Conservation (phyloP, 2,888 invertebrate genomes). For the Elegia similella region DNA sequence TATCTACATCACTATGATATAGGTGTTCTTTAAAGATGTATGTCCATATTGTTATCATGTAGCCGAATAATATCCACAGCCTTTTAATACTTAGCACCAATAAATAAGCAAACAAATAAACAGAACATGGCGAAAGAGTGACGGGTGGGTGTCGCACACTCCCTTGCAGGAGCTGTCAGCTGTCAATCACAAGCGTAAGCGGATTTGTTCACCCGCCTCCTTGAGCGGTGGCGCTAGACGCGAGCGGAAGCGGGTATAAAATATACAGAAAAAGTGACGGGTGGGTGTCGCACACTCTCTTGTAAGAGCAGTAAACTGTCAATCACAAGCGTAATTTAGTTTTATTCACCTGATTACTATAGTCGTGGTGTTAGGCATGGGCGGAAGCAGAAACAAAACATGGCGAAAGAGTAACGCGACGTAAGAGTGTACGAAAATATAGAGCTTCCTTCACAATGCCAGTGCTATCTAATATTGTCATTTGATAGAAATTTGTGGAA, state of each 20-base stretch:
- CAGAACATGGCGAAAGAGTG: conserved; percentile 1
- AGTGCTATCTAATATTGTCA: too few relatives aligned
- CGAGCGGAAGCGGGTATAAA: too few relatives aligned
- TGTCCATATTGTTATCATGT: too few relatives aligned
- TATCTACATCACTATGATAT: too few relatives aligned
- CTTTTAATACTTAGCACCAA: conserved; percentile 21
- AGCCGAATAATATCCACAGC: conserved; percentile 18
- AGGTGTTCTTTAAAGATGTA: too few relatives aligned
- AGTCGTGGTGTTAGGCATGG: conserved; percentile 15
- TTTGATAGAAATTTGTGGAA: too few relatives aligned
- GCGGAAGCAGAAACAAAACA: too few relatives aligned
- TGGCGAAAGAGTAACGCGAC: conserved; percentile 8
- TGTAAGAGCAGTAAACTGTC: conserved; percentile 55
- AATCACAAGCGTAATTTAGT: conserved; percentile 58
- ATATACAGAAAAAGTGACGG: conserved; percentile 10
- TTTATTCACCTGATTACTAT: conserved; percentile 44
- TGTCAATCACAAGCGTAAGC: conserved; percentile 58
- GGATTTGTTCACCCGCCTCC: conserved; percentile 52
- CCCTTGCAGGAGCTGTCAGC: conserved; percentile 45
- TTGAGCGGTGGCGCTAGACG: conserved; percentile 18
- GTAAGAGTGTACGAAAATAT: too few relatives aligned
- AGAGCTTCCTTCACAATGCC: too few relatives aligned
- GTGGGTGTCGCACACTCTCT: conserved; percentile 14
- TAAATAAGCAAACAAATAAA: conserved; percentile 14
- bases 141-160: conserved; percentile 15